Percentiles rank a stretch among this genome's conserved stretches.
Conservation (phyloP, 2,113 vertebrate species). For the Pseudorhombus dupliciocellatus region DNA sequence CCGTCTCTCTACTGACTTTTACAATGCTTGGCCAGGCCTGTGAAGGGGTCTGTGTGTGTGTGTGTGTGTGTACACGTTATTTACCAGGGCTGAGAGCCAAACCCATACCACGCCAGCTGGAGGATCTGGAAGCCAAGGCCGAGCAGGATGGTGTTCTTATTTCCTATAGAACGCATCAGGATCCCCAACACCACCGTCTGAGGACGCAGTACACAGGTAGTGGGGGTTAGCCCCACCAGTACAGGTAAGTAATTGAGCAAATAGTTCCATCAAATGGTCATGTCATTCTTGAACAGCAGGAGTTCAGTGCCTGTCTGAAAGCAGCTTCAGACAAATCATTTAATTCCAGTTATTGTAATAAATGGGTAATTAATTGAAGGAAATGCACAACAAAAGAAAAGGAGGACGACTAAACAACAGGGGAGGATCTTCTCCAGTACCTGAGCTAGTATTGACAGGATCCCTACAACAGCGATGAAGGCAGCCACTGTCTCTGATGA, state of each 20-base stretch:
- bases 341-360: no score
- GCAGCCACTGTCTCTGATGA: slow-evolving; percentile 89
- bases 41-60: neutral
- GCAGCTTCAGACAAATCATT: neutral
- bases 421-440: slow-evolving; percentile 60
- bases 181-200: slow-evolving; percentile 90
- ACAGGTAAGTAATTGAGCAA: neutral
- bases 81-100: slow-evolving; percentile 93
- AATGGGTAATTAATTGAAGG: no score
- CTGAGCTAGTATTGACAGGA: slow-evolving; percentile 93
- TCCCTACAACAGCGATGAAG: slow-evolving; percentile 91
- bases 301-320: neutral
- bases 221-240: neutral
- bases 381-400: neutral
- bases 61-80: slow-evolving; percentile 43
- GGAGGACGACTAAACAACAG: neutral
- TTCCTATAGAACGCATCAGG: slow-evolving; percentile 92
- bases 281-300: no score
- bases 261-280: neutral
- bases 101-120: slow-evolving; percentile 93
- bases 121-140: slow-evolving; percentile 93
- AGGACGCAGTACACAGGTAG: slow-evolving; percentile 40
- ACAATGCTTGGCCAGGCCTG: no score
- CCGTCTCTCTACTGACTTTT: neutral
- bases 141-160: slow-evolving; percentile 92